Evolutionary conservation across 2,797 vertebrate species (phyloP).

Genomic region (Scarus forsteni): DNA sequence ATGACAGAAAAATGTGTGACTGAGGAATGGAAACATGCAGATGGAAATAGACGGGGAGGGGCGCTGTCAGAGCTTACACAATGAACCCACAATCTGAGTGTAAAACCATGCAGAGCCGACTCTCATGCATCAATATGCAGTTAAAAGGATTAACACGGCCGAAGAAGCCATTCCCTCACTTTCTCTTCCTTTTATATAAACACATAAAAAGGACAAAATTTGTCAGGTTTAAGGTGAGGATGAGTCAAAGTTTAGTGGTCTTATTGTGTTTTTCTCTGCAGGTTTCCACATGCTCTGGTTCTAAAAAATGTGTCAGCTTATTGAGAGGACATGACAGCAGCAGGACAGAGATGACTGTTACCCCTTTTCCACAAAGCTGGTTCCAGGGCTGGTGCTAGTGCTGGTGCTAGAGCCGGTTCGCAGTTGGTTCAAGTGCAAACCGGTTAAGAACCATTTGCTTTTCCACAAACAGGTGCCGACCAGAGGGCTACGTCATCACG

Average conservation of each 20-base stretch:
- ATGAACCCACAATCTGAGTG: neutral
- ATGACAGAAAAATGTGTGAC: conserved; percentile 18
- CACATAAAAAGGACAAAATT: neutral
- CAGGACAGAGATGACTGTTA: neutral
- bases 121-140: too few species aligned
- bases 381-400: too few species aligned
- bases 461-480: too few species aligned
- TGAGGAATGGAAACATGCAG: conserved; percentile 29
- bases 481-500: too few species aligned
- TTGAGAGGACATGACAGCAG: neutral
- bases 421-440: too few species aligned
- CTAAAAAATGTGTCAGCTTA: neutral
- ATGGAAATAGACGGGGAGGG: conserved; percentile 1
- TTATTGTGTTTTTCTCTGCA: conserved; percentile 11
- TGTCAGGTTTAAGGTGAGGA: neutral
- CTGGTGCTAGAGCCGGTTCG: too few species aligned
- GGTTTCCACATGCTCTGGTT: conserved; percentile 32
- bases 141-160: too few species aligned
- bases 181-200: too few species aligned
- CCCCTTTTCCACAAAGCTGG: too few species aligned
- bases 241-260: conserved; percentile 6
- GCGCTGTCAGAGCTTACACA: conserved; percentile 9
- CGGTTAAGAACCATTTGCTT: too few species aligned
- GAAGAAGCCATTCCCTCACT: too few species aligned
- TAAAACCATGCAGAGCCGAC: neutral